phyloP scores from a whole-genome alignment of 2,797 vertebrate species.

The Enteromius argenteus region DNA sequence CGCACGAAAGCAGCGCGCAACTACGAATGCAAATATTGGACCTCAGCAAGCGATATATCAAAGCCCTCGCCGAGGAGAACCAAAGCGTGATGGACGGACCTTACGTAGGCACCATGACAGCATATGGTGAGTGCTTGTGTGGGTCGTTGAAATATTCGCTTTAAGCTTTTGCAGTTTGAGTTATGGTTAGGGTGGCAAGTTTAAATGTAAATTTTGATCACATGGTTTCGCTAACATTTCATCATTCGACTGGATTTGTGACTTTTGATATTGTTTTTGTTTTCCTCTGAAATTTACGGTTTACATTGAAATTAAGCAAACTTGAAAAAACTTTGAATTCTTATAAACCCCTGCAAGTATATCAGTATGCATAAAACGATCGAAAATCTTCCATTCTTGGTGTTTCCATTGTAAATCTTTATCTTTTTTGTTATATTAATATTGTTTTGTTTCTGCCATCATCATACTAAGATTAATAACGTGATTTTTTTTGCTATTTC shows the following conservation, averaged over 20 bases:
- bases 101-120: slow-evolving; percentile 97
- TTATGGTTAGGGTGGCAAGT: neutral
- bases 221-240: neutral
- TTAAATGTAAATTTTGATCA: neutral
- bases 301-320: neutral
- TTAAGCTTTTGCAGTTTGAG: neutral
- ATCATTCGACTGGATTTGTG: neutral
- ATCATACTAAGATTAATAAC: neutral
- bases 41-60: slow-evolving; percentile 98
- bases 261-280: neutral
- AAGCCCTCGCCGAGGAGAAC: slow-evolving; percentile 96
- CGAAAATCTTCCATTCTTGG: neutral
- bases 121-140: slow-evolving; percentile 86
- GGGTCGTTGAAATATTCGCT: neutral
- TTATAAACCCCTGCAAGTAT: no score
- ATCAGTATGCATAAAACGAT: no score
- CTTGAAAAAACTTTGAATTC: neutral
- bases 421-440: no score
- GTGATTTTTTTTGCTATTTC: neutral
- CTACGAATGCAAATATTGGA: slow-evolving; percentile 98
- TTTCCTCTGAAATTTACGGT: neutral
- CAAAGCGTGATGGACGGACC: slow-evolving; percentile 96
- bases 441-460: neutral
- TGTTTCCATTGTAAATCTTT: no score
- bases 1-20: slow-evolving; percentile 93